Percentiles rank a stretch among this genome's conserved stretches.
phyloP scores from a whole-genome alignment of 2,888 invertebrate genomes.

The Sycophila texana region DNA sequence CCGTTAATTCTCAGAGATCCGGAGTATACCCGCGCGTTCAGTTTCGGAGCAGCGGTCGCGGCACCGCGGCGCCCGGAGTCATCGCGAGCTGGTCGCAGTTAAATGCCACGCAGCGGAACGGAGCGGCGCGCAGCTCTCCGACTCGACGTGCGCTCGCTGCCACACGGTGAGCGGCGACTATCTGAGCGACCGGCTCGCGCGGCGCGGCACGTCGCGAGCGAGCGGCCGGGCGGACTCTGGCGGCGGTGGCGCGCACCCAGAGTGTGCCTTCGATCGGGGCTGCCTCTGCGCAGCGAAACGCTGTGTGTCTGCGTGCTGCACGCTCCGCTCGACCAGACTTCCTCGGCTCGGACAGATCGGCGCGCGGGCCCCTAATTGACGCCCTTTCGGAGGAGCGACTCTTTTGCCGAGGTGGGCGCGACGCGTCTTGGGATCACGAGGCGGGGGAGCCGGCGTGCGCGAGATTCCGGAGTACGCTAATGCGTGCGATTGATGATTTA shows the following conservation, averaged over 20 bases:
- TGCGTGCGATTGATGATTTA: too few species aligned
- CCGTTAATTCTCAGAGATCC: too few species aligned
- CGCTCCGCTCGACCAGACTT: conserved; percentile 66
- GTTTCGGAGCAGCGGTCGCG: too few species aligned
- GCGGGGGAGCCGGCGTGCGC: too few species aligned
- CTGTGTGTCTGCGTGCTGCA: conserved; percentile 14
- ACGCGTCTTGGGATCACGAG: too few species aligned
- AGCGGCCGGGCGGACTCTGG: conserved; percentile 52
- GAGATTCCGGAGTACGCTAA: too few species aligned
- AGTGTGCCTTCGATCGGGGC: not conserved
- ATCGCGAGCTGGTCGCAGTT: too few species aligned
- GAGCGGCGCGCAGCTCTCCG: not conserved
- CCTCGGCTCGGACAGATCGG: conserved; percentile 44
- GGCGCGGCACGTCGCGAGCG: conserved; percentile 58
- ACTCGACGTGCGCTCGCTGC: conserved; percentile 66
- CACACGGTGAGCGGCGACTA: conserved; percentile 68
- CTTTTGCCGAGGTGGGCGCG: too few species aligned
- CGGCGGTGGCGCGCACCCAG: not conserved
- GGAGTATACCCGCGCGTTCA: too few species aligned
- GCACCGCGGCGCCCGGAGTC: too few species aligned
- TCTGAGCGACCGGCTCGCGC: conserved; percentile 63
- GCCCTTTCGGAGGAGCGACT: not conserved
- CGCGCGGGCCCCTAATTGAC: conserved; percentile 9
- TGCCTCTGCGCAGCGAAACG: not conserved
- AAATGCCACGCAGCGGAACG: too few species aligned